Evolutionary conservation across 2,113 vertebrate species (phyloP).

Genomic region (Hyla sarda): DNA sequence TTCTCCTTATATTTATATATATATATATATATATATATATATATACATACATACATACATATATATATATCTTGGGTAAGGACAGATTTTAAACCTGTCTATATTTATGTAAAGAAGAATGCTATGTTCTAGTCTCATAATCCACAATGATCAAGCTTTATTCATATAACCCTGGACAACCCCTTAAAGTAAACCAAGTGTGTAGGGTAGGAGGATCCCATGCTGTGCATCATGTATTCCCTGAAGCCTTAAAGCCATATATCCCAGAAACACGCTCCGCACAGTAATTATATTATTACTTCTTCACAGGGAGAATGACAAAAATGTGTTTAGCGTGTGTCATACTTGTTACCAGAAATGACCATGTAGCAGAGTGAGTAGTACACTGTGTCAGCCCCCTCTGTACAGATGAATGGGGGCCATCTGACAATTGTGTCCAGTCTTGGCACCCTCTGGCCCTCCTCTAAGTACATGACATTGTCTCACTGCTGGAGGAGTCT

Average conservation of each 20-base stretch:
- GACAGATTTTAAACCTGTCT: no score
- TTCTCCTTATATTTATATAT: no score
- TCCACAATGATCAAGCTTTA: no score
- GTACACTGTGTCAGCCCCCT: neutral
- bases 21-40: no score
- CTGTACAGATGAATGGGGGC: neutral
- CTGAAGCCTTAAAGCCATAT: neutral
- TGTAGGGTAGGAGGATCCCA: neutral
- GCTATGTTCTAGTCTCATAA: no score
- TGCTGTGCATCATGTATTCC: neutral
- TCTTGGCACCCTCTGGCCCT: conserved; percentile 1
- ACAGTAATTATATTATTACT: neutral
- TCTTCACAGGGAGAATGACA: conserved; percentile 17
- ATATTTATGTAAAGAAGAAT: no score
- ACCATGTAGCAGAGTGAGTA: neutral
- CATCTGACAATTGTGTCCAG: neutral
- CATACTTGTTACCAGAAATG: neutral
- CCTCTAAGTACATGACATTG: neutral
- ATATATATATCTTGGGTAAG: no score
- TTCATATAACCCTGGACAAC: neutral
- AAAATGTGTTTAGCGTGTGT: neutral
- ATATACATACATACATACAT: no score
- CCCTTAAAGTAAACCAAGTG: neutral
- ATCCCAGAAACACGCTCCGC: neutral
- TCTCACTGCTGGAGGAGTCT: conserved; percentile 7